Evolutionary conservation across 2,888 invertebrate genomes (phyloP), one percentile per base, ranked within the genome.

Genomic region (Callimorpha dominula): DNA sequence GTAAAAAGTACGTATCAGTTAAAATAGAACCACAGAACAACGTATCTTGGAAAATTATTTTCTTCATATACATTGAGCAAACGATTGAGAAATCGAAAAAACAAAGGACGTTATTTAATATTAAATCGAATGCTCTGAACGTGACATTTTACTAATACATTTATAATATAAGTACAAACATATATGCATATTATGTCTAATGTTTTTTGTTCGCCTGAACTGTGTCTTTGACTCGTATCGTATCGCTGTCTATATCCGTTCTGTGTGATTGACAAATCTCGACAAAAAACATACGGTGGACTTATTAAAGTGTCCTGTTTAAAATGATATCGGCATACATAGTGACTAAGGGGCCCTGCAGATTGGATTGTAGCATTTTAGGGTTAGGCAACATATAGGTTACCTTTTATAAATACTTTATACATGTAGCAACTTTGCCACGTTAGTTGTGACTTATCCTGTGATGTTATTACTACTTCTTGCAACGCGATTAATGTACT

Each of bases 191-290:
- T n/a, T 57, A 20, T 57, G 20, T 57, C 20, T 57, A 60, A 70
- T 70, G 64, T 70, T 14, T 71, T 83, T 83, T 81, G 76, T 67
- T 60, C 20, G 46, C 71, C 52, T 65, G 17, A 65, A 66, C 7
- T 54, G 72, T 75, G 76, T 83, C 72, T 71, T 69, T 65, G 63
- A 17, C 63, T 74, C 17, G 40, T 31, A 31, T 31, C 31, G 31
- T 31, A 31, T 31, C 31, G 31, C 65, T 63, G 42, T 68, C 15
- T 52, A 69, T 75, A 72, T 76, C 75, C 71, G 77, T 69, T 63
- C 72, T 65, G 80, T 77, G 78, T 82, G 81, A 81, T 81, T 78
- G 84, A 81, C 80, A 82, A 81, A 80, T 80, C 74, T 71, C 65
- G 40, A 68, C 65, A 50, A 65, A 66, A 81, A 81, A 83, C 81